Percentiles rank a stretch among this genome's conserved stretches.
Conservation (phyloP, 2,797 vertebrate genomes). For the Neosilurus mollespiculum region DNA sequence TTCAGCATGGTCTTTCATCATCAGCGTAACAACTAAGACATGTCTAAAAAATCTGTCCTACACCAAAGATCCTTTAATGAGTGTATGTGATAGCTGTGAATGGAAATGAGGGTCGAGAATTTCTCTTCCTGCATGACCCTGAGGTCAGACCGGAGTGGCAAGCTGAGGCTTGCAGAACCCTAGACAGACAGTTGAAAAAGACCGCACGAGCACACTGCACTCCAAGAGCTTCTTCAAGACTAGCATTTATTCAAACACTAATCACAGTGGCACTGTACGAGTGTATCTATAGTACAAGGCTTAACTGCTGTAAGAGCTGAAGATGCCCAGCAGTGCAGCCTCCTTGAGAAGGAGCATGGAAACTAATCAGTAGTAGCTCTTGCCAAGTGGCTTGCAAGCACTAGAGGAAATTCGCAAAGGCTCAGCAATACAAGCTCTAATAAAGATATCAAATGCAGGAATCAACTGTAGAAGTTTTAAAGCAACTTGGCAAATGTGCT, state of each 20-base stretch:
- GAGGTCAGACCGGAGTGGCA: constrained; percentile 75
- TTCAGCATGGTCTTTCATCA: neutral
- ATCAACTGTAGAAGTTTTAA: constrained; percentile 23
- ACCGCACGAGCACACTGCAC: neutral
- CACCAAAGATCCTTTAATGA: neutral
- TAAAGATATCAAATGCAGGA: constrained; percentile 18
- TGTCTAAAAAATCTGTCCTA: neutral
- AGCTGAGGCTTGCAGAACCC: constrained; percentile 69
- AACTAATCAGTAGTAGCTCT: constrained; percentile 14
- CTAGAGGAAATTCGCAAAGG: constrained; percentile 14
- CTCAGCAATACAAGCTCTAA: constrained; percentile 32
- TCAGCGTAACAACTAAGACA: neutral
- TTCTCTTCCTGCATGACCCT: constrained; percentile 66
- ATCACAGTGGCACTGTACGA: constrained; percentile 5
- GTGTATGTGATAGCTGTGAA: constrained; percentile 19
- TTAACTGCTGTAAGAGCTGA: constrained; percentile 15
- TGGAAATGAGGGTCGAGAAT: constrained; percentile 54
- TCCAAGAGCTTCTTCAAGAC: neutral
- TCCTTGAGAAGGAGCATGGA: neutral
- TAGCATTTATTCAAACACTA: constrained; percentile 13
- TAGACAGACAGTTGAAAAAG: constrained; percentile 42
- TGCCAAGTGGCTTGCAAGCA: constrained; percentile 14
- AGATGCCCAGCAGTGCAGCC: constrained; percentile 14
- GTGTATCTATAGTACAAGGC: neutral
- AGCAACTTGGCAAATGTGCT: neutral